phyloP scores from a whole-genome alignment of 2,113 vertebrate species.

The Chaetorhynchus papuensis region DNA sequence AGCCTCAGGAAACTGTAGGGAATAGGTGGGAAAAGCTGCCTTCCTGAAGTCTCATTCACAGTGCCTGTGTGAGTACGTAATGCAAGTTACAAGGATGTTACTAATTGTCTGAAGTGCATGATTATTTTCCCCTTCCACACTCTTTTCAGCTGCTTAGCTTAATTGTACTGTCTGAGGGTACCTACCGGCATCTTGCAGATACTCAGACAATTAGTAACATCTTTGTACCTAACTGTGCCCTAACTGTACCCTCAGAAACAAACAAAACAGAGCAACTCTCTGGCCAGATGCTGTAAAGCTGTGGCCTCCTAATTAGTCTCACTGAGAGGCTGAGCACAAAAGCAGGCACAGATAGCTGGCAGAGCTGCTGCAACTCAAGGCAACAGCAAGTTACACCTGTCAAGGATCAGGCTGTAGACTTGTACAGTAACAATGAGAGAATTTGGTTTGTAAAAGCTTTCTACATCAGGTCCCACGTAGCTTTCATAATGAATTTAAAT shows the following conservation, averaged over 20 bases:
- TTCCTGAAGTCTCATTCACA: not conserved
- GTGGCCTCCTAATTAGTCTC: not conserved
- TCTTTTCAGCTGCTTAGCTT: not conserved
- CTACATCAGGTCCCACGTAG: not conserved
- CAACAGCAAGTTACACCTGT: not conserved
- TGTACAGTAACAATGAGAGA: not conserved
- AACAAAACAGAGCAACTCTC: not conserved
- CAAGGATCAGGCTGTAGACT: not conserved
- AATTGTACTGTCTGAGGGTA: not conserved
- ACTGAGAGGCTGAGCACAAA: not conserved
- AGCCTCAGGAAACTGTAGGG: not conserved
- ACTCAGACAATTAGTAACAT: not conserved
- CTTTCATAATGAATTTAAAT: not conserved
- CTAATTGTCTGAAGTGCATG: not conserved
- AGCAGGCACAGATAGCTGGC: not conserved
- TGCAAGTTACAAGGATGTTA: not conserved
- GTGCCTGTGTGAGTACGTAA: not conserved
- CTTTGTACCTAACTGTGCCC: not conserved
- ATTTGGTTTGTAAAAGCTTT: not conserved
- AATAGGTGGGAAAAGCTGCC: not conserved
- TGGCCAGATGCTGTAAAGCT: not conserved
- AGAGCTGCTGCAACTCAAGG: not conserved
- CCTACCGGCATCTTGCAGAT: not conserved
- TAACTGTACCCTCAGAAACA: not conserved
- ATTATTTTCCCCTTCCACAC: not conserved